Base-by-base conservation (phyloP, 2,888 invertebrate genomes). In the Sphaerolaimus hirsutus region DNA sequence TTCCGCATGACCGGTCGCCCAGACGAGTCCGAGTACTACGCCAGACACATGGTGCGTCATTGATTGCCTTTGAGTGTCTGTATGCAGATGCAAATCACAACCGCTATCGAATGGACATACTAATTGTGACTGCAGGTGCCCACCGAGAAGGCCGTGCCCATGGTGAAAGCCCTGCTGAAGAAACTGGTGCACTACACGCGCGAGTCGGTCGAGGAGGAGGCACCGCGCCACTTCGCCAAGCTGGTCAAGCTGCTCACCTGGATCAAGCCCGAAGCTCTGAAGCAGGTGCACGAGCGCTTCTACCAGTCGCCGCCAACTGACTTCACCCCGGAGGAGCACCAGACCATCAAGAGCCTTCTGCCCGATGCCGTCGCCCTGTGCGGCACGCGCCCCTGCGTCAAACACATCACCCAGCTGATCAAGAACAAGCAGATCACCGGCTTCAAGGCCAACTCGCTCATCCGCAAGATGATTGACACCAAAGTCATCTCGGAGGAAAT, bases 181-280 rank as follows among this genome's bases (percentile, higher is more conserved):
- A 49, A 53, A 43, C 45, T 52, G 44, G 47, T 50, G 43, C 25
- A 43, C 41, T 41, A 50, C 52, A 49, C 46, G 44, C 50, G 48
- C 47, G 53, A 47, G 23, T 26, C 49, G 37, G 46, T 53, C 43
- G 45, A 50, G 27, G 48, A 47, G n/a, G 32, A 52, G 43, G 50
- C 50, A 36, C 45, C 49, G 35, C 48, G 52, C 23, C 49, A 53
- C 32, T 49, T 56, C 40, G 51, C 50, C 32, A 51, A 54, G 42
- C 52, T 59, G 46, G 57, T 59, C 43, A 48, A 53, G 38, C 41
- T 57, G 47, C 46, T 59, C 47, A 56, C 54, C 44, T 51, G 48
- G 50, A 37, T 50, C 49, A 51, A 52, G 23, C 41, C 48, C 35
- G 48, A 50, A 19, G 53, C 58, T 43, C 47, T 60, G 36, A 36